phyloP scores from a whole-genome alignment of 2,113 vertebrate genomes.

The Dicerorhinus sumatrensis region DNA sequence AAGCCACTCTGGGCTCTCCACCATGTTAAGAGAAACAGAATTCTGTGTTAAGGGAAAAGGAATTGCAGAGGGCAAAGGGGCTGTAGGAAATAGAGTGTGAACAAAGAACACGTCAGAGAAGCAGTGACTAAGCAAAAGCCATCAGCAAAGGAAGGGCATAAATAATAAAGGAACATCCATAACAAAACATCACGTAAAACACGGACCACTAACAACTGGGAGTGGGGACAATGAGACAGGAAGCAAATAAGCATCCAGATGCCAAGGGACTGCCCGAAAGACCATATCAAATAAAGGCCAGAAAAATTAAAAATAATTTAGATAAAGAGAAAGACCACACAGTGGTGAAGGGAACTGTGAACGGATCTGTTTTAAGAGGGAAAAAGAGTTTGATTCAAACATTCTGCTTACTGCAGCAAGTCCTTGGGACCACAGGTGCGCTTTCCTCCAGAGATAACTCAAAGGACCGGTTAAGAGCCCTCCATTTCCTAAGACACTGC shows the following conservation, averaged over 20 bases:
- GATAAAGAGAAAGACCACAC: background rate
- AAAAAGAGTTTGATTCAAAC: background rate
- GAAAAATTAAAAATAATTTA: background rate
- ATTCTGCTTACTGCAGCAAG: background rate
- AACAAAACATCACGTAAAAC: background rate
- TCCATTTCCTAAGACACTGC: background rate
- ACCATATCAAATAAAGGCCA: background rate
- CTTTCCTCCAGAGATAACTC: background rate
- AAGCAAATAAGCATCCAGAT: background rate
- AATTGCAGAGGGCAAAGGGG: background rate
- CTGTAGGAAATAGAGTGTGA: background rate
- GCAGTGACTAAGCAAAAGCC: constrained; percentile 49
- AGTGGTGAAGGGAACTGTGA: background rate
- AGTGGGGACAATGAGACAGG: background rate
- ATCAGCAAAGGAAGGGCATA: background rate
- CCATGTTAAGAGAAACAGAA: background rate
- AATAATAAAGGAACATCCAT: constrained; percentile 54
- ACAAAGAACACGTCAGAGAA: background rate
- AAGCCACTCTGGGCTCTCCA: background rate
- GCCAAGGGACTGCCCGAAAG: background rate
- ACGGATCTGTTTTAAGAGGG: background rate
- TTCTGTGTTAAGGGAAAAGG: background rate
- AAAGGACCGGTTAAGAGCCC: background rate
- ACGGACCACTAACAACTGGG: rapidly evolving
- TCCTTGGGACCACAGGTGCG: rapidly evolving